Evolutionary conservation across 2,113 vertebrate species (phyloP).

Genomic region (Chloropsis cyanopogon): DNA sequence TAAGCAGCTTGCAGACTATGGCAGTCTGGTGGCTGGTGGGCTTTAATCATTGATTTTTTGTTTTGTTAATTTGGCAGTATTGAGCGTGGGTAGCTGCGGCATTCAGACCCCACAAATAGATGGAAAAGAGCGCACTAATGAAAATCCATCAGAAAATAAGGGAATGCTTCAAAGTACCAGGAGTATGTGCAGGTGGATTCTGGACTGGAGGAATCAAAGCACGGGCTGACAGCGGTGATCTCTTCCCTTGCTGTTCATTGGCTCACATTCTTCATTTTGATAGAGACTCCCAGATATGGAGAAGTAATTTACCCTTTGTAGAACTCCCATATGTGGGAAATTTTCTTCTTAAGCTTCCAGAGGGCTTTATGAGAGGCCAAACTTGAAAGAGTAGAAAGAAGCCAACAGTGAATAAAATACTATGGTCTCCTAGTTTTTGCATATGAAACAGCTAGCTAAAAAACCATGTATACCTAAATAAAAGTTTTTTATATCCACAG

Average conservation of each 20-base stretch:
- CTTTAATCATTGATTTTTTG: not conserved
- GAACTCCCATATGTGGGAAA: not conserved
- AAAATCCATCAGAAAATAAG: not conserved
- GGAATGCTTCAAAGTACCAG: not conserved
- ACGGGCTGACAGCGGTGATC: not conserved
- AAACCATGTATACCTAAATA: not conserved
- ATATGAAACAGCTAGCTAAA: not conserved
- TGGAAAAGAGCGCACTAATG: not conserved
- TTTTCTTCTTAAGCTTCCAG: not conserved
- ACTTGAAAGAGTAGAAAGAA: not conserved
- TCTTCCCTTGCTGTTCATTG: not conserved
- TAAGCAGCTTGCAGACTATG: not conserved
- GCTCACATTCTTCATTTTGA: not conserved
- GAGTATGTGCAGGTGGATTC: not conserved
- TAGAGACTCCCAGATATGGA: not conserved
- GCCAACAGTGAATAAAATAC: not conserved
- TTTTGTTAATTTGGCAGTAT: not conserved
- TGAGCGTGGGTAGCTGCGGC: not conserved
- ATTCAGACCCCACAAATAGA: rapidly evolving
- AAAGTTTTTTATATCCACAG: not conserved
- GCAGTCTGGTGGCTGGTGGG: not conserved
- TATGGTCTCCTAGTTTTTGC: not conserved
- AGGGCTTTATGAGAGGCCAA: not conserved
- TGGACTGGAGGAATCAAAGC: not conserved
- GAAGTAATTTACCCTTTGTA: not conserved